Conservation (phyloP, 2,113 vertebrate genomes). For the Chitala chitala region DNA sequence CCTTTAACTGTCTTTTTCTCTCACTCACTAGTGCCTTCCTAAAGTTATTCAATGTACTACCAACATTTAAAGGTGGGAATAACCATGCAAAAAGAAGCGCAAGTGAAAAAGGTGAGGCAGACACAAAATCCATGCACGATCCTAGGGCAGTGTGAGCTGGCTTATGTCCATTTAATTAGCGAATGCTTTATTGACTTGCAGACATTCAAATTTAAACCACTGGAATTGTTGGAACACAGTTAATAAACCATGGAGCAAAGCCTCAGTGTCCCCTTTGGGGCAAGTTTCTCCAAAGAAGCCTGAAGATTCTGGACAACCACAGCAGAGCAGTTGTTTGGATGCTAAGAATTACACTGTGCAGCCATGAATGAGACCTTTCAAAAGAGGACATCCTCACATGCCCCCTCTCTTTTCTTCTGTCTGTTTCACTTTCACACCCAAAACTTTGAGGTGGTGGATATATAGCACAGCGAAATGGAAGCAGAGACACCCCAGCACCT, state of each 20-base stretch:
- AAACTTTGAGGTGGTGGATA: no score
- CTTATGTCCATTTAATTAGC: slow-evolving; percentile 23
- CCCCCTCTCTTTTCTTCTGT: no score
- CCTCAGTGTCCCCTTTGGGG: background rate
- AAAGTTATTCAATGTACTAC: background rate
- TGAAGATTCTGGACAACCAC: background rate
- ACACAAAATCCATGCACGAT: background rate
- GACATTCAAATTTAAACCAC: slow-evolving; percentile 13
- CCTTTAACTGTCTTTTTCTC: background rate
- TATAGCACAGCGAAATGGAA: no score
- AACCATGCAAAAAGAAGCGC: background rate
- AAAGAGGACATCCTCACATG: no score
- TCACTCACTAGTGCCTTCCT: background rate
- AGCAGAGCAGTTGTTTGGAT: background rate
- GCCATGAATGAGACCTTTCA: no score
- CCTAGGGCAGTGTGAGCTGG: slow-evolving; percentile 6
- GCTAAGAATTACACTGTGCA: background rate
- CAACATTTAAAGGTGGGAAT: background rate
- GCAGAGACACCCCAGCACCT: no score
- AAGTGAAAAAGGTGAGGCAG: background rate
- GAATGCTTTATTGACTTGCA: slow-evolving; percentile 16
- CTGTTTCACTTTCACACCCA: no score
- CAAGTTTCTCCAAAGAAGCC: background rate
- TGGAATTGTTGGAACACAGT: slow-evolving; percentile 6
- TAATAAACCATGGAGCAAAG: slow-evolving; percentile 3